phyloP scores from a whole-genome alignment of 2,888 invertebrate genomes.

The Horisme vitalbata region DNA sequence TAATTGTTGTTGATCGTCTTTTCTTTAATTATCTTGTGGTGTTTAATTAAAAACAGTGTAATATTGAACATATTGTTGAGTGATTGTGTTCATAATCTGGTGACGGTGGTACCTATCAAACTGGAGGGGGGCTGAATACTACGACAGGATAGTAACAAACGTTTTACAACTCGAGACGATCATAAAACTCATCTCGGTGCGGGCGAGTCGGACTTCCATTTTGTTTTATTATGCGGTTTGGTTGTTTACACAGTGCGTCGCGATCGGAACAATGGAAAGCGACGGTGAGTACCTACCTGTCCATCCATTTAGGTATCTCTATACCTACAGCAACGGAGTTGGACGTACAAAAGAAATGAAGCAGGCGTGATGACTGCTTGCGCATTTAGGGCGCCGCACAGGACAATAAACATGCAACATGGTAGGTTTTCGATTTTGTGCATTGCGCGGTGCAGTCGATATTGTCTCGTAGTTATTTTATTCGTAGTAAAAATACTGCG shows the following conservation, averaged over 20 bases:
- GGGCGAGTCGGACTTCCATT: conserved; percentile 77
- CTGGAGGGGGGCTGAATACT: conserved; percentile 82
- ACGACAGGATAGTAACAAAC: conserved; percentile 76
- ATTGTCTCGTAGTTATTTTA: conserved; percentile 36
- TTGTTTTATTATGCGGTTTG: conserved; percentile 80
- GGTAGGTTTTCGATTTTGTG: conserved; percentile 71
- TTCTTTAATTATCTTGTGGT: conserved; percentile 53
- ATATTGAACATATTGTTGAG: conserved; percentile 59
- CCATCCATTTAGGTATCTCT: no score
- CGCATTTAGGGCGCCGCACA: conserved; percentile 68
- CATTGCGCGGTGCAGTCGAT: conserved; percentile 70
- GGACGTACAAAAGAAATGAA: no score
- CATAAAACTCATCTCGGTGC: conserved; percentile 75
- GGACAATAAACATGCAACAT: conserved; percentile 75
- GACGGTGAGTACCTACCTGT: conserved; percentile 67
- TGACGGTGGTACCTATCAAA: conserved; percentile 73
- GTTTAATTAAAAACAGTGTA: conserved; percentile 50
- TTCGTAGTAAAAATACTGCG: not conserved
- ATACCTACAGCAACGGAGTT: no score
- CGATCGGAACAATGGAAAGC: conserved; percentile 74
- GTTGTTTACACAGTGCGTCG: conserved; percentile 75
- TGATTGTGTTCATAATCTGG: conserved; percentile 63
- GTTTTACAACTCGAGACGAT: conserved; percentile 77
- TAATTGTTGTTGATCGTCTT: conserved; percentile 67
- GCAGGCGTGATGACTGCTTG: conserved; percentile 48